phyloP scores from a whole-genome alignment of 1,140 invertebrate genomes.

The Apocrypta bakeri region DNA sequence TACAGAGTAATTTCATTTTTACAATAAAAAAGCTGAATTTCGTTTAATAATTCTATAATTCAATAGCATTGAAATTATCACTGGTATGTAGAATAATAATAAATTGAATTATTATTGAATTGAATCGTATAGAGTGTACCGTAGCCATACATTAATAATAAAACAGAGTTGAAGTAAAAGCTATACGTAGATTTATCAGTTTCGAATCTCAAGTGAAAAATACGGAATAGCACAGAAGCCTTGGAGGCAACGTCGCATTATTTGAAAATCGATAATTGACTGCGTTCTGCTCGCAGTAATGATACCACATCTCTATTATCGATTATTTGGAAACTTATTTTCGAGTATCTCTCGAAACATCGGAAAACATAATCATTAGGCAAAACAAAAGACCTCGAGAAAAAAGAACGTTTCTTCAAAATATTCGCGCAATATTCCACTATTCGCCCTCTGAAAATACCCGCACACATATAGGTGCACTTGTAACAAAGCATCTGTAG shows the following conservation, averaged over 20 bases:
- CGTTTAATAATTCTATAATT: no score
- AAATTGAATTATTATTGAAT: no score
- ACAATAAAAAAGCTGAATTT: no score
- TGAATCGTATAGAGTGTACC: no score
- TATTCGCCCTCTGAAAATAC: not conserved
- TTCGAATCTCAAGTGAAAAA: slow-evolving; percentile 2
- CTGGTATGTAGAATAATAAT: no score
- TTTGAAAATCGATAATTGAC: slow-evolving; percentile 25
- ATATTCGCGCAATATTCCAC: not conserved
- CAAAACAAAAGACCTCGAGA: not conserved
- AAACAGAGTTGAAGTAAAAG: not conserved
- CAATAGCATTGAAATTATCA: no score
- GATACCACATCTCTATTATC: not conserved
- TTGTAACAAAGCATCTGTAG: no score
- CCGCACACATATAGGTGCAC: not conserved
- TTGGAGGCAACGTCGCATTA: slow-evolving; percentile 12
- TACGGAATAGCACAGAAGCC: not conserved
- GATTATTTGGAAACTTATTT: slow-evolving; percentile 5
- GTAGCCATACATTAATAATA: slow-evolving; percentile 19
- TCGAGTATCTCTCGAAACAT: not conserved
- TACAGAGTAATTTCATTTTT: no score
- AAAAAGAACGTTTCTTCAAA: not conserved
- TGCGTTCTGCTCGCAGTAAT: not conserved
- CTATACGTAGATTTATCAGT: not conserved
- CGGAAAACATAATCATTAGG: not conserved